Conservation (phyloP, 2,888 invertebrate genomes). For the Troides helena region DNA sequence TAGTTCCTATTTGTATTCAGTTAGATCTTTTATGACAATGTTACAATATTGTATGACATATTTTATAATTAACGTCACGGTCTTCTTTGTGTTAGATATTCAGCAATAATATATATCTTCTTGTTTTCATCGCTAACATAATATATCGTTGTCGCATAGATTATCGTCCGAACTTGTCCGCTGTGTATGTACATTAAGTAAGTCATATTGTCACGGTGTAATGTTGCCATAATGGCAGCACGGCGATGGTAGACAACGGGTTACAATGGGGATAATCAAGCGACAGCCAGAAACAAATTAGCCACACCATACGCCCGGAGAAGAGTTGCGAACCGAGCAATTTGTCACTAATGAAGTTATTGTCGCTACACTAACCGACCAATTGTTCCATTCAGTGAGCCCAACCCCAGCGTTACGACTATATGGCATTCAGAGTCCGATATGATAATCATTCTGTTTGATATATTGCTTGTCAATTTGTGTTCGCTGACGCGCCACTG, state of each 20-base stretch:
- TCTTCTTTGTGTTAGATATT: too few relatives aligned
- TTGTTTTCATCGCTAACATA: not conserved
- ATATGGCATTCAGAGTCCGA: slow-evolving; percentile 54
- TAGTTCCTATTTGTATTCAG: too few relatives aligned
- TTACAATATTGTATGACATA: too few relatives aligned
- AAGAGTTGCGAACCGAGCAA: slow-evolving; percentile 39
- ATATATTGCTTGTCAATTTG: slow-evolving; percentile 65
- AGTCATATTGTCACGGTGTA: slow-evolving; percentile 16
- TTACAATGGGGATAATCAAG: slow-evolving; percentile 35
- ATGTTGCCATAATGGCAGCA: slow-evolving; percentile 3
- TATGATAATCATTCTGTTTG: slow-evolving; percentile 60
- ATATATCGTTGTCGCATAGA: slow-evolving; percentile 10
- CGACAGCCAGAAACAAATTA: slow-evolving; percentile 35
- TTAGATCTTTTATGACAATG: too few relatives aligned
- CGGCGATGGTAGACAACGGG: slow-evolving; percentile 28
- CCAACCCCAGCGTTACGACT: slow-evolving; percentile 56
- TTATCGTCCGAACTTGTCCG: slow-evolving; percentile 7
- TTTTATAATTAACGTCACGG: too few relatives aligned
- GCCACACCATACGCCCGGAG: slow-evolving; percentile 36
- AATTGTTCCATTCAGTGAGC: slow-evolving; percentile 62
- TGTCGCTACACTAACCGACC: slow-evolving; percentile 50
- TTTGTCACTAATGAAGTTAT: slow-evolving; percentile 63
- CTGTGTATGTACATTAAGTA: slow-evolving; percentile 5
- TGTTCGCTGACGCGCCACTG: slow-evolving; percentile 46
- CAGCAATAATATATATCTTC: not conserved